Evolutionary conservation across 1,140 invertebrate genomes (phyloP), one percentile per base, ranked within the genome.

Genomic region (Pachypeltis micranthus): DNA sequence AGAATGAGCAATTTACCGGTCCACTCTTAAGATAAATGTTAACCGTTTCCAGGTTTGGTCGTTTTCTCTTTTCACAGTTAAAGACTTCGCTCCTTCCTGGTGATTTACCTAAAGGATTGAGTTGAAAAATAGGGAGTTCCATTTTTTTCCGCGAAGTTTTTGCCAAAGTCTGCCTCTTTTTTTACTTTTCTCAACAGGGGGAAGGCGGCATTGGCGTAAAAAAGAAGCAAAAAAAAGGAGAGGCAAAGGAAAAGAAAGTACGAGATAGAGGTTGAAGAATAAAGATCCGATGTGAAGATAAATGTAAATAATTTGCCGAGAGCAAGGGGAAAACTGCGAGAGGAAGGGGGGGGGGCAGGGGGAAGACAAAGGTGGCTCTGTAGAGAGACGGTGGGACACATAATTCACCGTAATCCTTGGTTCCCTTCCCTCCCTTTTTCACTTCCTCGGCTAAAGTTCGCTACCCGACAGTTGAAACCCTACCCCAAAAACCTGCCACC

Each of bases 261-360:
- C 34, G 19, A 39, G 51, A 39, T 29, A 65, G 31, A 34, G 61
- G 56, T 27, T 65, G 56, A 63, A 27, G 56, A 25, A 44, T 57
- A 54, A n/a, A 44, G 31, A 57, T 58, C 60, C 59, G 65, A 64
- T 60, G 64, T 65, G 47, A 51, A 68, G 64, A 62, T 65, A 58
- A 60, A 59, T 59, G 64, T 68, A 68, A 68, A 68, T 68, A 63
- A 66, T 67, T 67, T 68, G 66, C 55, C 67, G 65, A 63, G 60
- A 56, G 63, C 62, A 62, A 56, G 62, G 39, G 59, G 26, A 7
- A 26, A 58, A 14, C 23, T 29, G 16, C n/a, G n/a, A n/a, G 55
- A 1, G n/a, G 21, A 61, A 29, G 59, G 12, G 61, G 51, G 60
- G 61, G 14, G 60, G 24, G 44, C 19, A 59, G 26, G 31, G 19